Conservation (phyloP, 2,888 invertebrate genomes). For the Limenitis camilla region DNA sequence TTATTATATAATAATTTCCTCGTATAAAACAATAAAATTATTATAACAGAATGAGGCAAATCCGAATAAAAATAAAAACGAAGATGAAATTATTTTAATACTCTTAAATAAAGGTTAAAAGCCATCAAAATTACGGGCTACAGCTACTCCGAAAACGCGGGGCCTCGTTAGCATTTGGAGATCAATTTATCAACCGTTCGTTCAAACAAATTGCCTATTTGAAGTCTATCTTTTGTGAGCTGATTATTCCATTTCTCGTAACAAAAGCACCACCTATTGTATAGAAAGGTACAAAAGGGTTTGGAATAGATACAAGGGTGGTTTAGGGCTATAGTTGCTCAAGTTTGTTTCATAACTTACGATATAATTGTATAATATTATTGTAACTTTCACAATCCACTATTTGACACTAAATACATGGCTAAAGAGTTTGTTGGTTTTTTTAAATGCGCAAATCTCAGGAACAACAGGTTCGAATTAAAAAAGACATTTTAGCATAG, state of each 20-base stretch:
- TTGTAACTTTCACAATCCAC: background rate
- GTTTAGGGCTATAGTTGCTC: background rate
- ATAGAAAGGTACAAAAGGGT: background rate
- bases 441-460: too few relatives aligned
- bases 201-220: slow-evolving; percentile 7
- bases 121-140: background rate
- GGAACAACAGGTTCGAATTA: too few relatives aligned
- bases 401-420: too few relatives aligned
- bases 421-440: too few relatives aligned
- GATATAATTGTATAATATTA: background rate
- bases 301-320: slow-evolving; percentile 6
- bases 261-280: slow-evolving; percentile 4
- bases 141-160: background rate
- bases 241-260: slow-evolving; percentile 3
- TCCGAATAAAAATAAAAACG: too few relatives aligned
- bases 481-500: too few relatives aligned
- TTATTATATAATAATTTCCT: too few relatives aligned
- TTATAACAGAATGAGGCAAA: too few relatives aligned
- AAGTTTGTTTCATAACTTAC: background rate
- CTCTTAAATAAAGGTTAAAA: background rate
- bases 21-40: too few relatives aligned
- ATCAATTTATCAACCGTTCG: slow-evolving; percentile 6
- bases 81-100: background rate
- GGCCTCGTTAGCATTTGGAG: slow-evolving; percentile 6
- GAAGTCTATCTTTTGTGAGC: slow-evolving; percentile 7